Percentiles rank a stretch among this genome's conserved stretches.
These are phyloP conservation scores for Scytalopus superciliaris DNA, from an alignment of 2,113 vertebrate species.

Conservation along the genomic window DNA sequence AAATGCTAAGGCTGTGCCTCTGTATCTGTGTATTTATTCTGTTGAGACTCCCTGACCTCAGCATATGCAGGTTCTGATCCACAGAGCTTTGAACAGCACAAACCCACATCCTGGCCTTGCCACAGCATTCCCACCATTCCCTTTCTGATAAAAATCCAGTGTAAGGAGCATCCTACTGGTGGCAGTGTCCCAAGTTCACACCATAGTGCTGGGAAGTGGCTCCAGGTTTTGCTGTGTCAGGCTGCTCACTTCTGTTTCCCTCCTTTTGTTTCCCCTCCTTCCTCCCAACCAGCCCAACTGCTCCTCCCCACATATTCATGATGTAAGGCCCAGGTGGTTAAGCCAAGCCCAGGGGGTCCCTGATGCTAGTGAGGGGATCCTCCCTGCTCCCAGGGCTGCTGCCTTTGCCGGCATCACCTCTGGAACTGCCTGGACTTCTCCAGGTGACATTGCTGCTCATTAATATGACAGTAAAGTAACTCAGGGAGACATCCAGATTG, in stretches of 20 bases:
- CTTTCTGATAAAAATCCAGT: not conserved
- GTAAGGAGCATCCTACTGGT: not conserved
- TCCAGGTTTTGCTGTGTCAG: accelerated
- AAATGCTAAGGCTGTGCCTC: not conserved
- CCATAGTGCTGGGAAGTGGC: not conserved
- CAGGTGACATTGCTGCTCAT: not conserved
- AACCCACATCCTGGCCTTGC: accelerated
- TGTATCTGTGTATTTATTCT: not conserved
- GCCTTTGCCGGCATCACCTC: accelerated
- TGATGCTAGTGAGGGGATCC: not conserved
- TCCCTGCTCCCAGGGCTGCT: not conserved
- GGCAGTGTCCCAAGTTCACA: accelerated
- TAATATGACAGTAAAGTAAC: not conserved
- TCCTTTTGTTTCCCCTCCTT: not conserved
- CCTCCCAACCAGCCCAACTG: not conserved
- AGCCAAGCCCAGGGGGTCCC: not conserved
- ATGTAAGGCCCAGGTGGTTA: accelerated
- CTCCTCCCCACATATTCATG: accelerated
- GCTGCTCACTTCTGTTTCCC: not conserved
- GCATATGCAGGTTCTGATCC: accelerated
- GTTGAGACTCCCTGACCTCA: accelerated
- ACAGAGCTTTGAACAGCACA: not conserved
- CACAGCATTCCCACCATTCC: accelerated
- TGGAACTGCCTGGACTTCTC: not conserved
- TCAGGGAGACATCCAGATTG: not conserved